A percentile compares a stretch with the other conserved stretches of the same genome.
phyloP scores from a whole-genome alignment of 2,888 invertebrate genomes.

The Thymelicus sylvestris region DNA sequence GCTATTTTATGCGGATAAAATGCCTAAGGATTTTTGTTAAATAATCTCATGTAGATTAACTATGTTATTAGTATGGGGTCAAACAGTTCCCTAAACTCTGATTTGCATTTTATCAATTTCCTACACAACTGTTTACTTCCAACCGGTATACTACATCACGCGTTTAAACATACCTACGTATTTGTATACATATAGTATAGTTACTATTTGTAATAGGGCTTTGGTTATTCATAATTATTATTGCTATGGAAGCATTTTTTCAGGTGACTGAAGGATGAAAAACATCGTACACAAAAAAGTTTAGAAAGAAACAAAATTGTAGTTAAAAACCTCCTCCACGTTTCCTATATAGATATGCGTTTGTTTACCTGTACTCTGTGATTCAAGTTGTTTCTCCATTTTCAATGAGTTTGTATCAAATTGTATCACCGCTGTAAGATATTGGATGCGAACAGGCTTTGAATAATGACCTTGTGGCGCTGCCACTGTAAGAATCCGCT shows the following conservation, averaged over 20 bases:
- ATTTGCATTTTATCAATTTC: constrained; percentile 43
- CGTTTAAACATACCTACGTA: constrained; percentile 47
- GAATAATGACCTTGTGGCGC: constrained; percentile 16
- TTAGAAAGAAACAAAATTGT: no score
- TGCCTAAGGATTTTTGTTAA: no score
- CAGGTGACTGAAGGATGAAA: no score
- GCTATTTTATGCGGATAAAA: no score
- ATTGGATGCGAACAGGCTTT: constrained; percentile 26
- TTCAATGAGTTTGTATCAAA: not conserved
- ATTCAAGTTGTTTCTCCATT: no score
- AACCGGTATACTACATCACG: constrained; percentile 46
- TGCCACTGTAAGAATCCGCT: constrained; percentile 18
- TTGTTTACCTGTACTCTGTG: no score
- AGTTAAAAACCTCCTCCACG: no score
- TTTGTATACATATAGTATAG: not conserved
- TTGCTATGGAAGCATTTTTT: no score
- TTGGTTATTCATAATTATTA: not conserved
- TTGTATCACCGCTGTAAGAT: not conserved
- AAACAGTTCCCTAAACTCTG: not conserved
- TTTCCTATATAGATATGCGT: no score
- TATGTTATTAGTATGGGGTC: not conserved
- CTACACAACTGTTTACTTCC: constrained; percentile 47
- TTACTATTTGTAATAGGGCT: constrained; percentile 9
- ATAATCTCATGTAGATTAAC: not conserved
- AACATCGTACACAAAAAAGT: no score